A percentile compares a stretch with the other conserved stretches of the same genome.
These are phyloP conservation scores for Pomacea canaliculata DNA, from an alignment of 2,888 invertebrate genomes.

Conservation along the genomic window DNA sequence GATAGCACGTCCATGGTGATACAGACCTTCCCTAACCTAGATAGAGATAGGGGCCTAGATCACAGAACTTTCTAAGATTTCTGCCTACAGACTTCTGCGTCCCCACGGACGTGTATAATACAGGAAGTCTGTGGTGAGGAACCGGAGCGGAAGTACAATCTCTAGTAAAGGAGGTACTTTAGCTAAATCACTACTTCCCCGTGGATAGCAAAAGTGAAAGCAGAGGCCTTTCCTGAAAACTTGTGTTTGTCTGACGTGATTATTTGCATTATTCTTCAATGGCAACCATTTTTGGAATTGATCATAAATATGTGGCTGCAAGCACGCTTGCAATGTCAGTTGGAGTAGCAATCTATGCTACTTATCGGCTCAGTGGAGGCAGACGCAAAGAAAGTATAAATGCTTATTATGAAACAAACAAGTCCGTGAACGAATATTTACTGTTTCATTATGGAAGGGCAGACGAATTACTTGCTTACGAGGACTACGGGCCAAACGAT, in stretches of 20 bases:
- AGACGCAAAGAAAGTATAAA: neutral
- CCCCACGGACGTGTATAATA: neutral
- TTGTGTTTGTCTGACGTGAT: too few relatives aligned
- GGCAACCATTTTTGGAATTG: conserved; percentile 48
- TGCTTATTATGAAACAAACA: conserved; percentile 56
- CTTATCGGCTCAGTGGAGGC: conserved; percentile 38
- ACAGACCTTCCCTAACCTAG: too few relatives aligned
- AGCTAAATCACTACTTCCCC: too few relatives aligned
- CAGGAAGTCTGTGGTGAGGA: too few relatives aligned
- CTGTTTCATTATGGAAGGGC: conserved; percentile 64
- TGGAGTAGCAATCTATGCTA: conserved; percentile 51
- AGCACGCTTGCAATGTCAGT: conserved; percentile 46
- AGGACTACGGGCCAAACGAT: conserved; percentile 58
- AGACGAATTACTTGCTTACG: conserved; percentile 53
- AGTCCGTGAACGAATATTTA: conserved; percentile 62
- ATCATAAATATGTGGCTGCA: conserved; percentile 49
- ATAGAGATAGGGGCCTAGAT: too few relatives aligned
- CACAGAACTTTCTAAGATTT: too few relatives aligned
- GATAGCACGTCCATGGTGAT: too few relatives aligned
- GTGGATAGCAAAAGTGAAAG: neutral
- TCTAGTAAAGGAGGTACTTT: neutral
- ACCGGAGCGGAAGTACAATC: neutral
- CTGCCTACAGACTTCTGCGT: neutral
- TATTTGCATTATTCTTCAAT: conserved; percentile 28
- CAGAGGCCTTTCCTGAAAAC: too few relatives aligned